Conservation (phyloP, 2,113 vertebrate genomes). For the Galbula dea region DNA sequence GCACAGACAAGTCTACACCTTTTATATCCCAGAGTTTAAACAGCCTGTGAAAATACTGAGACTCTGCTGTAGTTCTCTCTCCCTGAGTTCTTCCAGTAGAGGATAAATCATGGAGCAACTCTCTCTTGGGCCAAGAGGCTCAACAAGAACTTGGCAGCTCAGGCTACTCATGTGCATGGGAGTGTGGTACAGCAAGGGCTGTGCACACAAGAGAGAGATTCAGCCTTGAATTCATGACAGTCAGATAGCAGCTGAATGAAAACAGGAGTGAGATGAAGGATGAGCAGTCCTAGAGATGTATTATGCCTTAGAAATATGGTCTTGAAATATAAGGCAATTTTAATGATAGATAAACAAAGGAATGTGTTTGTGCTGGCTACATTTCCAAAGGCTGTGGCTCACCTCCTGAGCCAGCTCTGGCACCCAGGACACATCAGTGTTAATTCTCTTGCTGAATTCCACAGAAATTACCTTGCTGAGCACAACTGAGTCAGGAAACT, state of each 20-base stretch:
- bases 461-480: background rate
- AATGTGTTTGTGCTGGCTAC: background rate
- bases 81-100: background rate
- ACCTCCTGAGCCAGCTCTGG: conserved; percentile 27
- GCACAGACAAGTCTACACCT: background rate
- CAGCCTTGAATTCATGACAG: background rate
- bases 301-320: background rate
- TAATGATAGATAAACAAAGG: background rate
- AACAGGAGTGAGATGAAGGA: background rate
- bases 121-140: background rate
- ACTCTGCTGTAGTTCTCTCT: background rate
- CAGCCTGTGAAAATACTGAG: background rate
- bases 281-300: background rate
- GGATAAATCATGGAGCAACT: background rate
- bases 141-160: background rate
- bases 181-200: background rate
- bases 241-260: background rate
- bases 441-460: background rate
- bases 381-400: background rate
- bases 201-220: background rate
- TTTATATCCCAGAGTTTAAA: background rate
- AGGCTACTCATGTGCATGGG: rapidly evolving
- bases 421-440: background rate
- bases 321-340: background rate
- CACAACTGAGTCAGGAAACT: background rate